These are phyloP conservation scores for Halictus rubicundus DNA, from an alignment of 1,140 invertebrate genomes.

Conservation along the genomic window DNA sequence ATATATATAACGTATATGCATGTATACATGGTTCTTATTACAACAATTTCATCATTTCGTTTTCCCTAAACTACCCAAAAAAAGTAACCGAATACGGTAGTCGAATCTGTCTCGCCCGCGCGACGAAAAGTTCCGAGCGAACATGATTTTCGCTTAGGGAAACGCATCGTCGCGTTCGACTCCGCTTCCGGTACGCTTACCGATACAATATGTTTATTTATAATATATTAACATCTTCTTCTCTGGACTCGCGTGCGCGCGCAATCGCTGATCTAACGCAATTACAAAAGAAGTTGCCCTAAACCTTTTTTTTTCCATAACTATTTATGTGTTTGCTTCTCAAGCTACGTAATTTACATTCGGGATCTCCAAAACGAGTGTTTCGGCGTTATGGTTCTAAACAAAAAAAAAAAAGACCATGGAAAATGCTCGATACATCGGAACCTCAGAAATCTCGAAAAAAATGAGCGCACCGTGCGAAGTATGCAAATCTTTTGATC, in stretches of 20 bases:
- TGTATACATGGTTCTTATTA: constrained; percentile 74
- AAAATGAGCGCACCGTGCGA: no score
- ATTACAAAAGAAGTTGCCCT: constrained; percentile 56
- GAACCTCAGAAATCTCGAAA: background rate
- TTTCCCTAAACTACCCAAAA: constrained; percentile 68
- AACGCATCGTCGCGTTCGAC: constrained; percentile 8
- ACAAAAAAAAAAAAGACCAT: no score
- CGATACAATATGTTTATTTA: constrained; percentile 59
- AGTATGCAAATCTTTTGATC: no score
- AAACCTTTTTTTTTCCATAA: constrained; percentile 43
- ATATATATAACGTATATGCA: constrained; percentile 71
- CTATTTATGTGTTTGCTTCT: background rate
- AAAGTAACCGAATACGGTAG: constrained; percentile 53
- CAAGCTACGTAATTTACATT: constrained; percentile 13
- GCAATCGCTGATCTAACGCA: constrained; percentile 37
- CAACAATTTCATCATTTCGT: constrained; percentile 69
- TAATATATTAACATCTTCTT: constrained; percentile 63
- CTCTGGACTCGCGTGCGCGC: constrained; percentile 39
- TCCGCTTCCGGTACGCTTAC: constrained; percentile 14
- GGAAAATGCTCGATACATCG: no score
- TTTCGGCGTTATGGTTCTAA: no score
- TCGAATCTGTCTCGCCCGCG: constrained; percentile 5
- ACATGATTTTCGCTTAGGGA: background rate
- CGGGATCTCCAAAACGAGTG: constrained; percentile 1
- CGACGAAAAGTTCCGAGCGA: no score